Evolutionary conservation across 2,888 invertebrate genomes (phyloP).

Genomic region (Heliconius erato): DNA sequence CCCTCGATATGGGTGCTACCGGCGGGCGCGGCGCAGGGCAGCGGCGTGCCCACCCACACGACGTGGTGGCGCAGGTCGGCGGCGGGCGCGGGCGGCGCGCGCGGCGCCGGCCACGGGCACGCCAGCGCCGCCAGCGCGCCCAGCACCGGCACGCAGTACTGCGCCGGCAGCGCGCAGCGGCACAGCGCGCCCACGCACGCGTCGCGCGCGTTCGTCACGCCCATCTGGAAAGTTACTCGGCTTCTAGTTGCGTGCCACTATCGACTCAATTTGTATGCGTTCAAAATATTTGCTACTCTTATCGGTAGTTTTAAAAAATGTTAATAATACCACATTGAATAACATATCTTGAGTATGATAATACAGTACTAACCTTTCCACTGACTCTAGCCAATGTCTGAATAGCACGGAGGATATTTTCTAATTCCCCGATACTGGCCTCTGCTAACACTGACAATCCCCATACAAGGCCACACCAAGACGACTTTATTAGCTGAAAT

Average conservation of each 20-base stretch:
- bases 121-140: conserved; percentile 94
- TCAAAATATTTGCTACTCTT: no score
- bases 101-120: conserved; percentile 94
- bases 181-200: conserved; percentile 98
- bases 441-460: conserved; percentile 96
- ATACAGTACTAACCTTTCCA: conserved; percentile 87
- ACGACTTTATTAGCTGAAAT: conserved; percentile 94
- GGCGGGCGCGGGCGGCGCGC: conserved; percentile 83
- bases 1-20: conserved; percentile 43
- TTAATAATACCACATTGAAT: background rate
- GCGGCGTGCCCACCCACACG: conserved; percentile 97
- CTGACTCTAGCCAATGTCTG: conserved; percentile 96
- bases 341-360: background rate
- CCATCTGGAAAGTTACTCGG: conserved; percentile 53
- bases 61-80: conserved; percentile 96
- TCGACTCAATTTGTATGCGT: no score
- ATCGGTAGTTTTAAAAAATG: no score
- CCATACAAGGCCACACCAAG: conserved; percentile 97
- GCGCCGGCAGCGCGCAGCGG: conserved; percentile 97
- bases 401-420: conserved; percentile 95
- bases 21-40: conserved; percentile 93
- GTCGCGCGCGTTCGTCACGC: conserved; percentile 90
- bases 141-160: conserved; percentile 96
- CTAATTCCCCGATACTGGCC: conserved; percentile 97
- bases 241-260: no score